phyloP scores from a whole-genome alignment of 1,140 invertebrate genomes.

The Trissolcus basalis region DNA sequence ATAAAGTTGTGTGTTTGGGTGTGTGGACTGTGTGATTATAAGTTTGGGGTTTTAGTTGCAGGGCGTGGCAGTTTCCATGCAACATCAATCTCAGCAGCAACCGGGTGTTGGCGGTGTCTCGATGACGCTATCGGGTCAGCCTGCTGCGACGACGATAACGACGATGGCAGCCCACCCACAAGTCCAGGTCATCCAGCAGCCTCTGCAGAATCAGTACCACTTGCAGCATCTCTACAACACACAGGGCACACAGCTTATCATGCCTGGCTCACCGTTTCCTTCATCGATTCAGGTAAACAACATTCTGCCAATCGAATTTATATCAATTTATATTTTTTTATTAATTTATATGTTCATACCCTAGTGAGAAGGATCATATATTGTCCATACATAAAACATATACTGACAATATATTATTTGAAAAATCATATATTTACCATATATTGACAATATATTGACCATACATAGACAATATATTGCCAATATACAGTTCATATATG shows the following conservation, averaged over 20 bases:
- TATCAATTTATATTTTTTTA: constrained; percentile 1
- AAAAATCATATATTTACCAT: no score
- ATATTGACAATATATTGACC: no score
- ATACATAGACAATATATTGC: no score
- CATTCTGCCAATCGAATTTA: no score
- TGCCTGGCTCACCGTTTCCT: constrained; percentile 85
- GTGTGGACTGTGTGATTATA: no score
- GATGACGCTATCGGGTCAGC: constrained; percentile 73
- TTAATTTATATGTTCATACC: no score
- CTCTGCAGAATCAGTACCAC: constrained; percentile 84
- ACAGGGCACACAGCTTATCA: constrained; percentile 84
- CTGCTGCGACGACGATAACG: constrained; percentile 72
- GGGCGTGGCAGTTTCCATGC: constrained; percentile 72
- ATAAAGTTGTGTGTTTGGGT: no score
- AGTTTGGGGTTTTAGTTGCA: constrained; percentile 61
- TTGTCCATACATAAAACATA: no score
- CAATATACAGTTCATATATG: no score
- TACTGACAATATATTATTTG: no score
- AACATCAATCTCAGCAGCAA: constrained; percentile 79
- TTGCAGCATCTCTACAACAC: constrained; percentile 87
- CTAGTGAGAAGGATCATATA: no score
- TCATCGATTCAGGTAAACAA: constrained; percentile 83
- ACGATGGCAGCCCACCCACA: constrained; percentile 74
- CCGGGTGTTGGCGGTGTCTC: constrained; percentile 76
- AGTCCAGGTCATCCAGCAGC: constrained; percentile 89